phyloP scores from a whole-genome alignment of 37 sponge, comb jelly and placozoan species.

The Halisarca cf. caerulea region DNA sequence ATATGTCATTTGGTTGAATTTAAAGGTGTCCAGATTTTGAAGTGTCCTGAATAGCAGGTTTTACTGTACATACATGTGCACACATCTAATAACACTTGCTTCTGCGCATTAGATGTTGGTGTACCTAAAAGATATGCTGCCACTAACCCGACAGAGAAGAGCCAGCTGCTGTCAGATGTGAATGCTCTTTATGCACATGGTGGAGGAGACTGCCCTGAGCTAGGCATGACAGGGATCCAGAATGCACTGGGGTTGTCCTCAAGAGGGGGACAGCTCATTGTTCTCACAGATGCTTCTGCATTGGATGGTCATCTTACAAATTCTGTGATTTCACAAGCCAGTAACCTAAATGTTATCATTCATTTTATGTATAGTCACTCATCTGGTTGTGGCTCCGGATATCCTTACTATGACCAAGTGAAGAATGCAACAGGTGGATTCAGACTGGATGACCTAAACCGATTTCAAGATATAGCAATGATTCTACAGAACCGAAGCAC shows the following conservation, averaged over 20 bases:
- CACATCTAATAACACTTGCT: no score
- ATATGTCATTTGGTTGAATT: no score
- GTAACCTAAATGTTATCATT: background rate
- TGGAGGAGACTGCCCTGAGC: conserved; percentile 42
- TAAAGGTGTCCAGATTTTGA: no score
- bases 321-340: conserved; percentile 8
- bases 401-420: background rate
- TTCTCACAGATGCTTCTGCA: conserved; percentile 40
- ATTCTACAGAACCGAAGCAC: background rate
- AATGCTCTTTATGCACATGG: conserved; percentile 23
- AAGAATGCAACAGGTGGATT: conserved; percentile 9
- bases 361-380: conserved; percentile 11
- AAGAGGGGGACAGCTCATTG: conserved; percentile 13
- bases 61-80: no score
- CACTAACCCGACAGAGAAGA: background rate
- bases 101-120: conserved; percentile 38
- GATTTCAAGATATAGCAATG: background rate
- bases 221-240: conserved; percentile 33
- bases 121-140: conserved; percentile 13
- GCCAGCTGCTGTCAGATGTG: background rate
- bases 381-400: conserved; percentile 8
- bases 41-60: no score
- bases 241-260: conserved; percentile 24
- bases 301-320: background rate
- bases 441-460: background rate